Evolutionary conservation across 2,888 invertebrate genomes (phyloP), one percentile per base, ranked within the genome.

Genomic region (Unio pictorum): DNA sequence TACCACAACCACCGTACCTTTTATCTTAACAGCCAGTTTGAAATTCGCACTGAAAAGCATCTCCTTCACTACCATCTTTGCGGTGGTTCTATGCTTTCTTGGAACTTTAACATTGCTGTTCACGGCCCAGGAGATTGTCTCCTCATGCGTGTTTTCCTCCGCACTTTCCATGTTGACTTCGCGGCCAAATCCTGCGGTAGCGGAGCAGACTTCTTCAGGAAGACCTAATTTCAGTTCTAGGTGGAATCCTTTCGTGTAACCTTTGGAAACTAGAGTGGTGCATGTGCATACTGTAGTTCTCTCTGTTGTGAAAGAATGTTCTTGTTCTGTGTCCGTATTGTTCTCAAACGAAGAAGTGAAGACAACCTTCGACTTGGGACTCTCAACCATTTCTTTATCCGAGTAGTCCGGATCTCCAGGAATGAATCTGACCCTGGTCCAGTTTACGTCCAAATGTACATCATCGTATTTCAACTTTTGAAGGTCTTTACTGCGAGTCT

Each of bases 111-210:
- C 89, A 71, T 86, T 89, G 73, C 87, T 90, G 79, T 91, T 91
- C 4, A 91, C 91, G n/a, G 89, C 88, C 91, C 91, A 91, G 5
- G 89, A 87, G 67, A 91, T 83, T 59, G 86, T 81, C 75, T 91
- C 89, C 67, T 89, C 89, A 20, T 85, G 76, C 3, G 84, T 81
- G 67, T 85, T 81, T 66, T 87, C 89, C 45, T 88, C 87, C 8
- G 88, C 83, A 17, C 87, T 87, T 57, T 87, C 87, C 68, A 91
- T 83, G 66, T 82, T 81, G 17, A 90, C 84, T 75, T 90, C 90
- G 2, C 86, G 79, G 18, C 86, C 86, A 79, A 91, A 91, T 18
- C 91, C 90, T 6, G 89, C 90, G 8, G 89, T 89, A 6, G 89
- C 89, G 6, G 76, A 74, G 15, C 81, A 81, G 11, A 84, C 90